A percentile compares a stretch with the other conserved stretches of the same genome.
Conservation (phyloP, 1,140 invertebrate genomes). For the Metopolophium dirhodum region DNA sequence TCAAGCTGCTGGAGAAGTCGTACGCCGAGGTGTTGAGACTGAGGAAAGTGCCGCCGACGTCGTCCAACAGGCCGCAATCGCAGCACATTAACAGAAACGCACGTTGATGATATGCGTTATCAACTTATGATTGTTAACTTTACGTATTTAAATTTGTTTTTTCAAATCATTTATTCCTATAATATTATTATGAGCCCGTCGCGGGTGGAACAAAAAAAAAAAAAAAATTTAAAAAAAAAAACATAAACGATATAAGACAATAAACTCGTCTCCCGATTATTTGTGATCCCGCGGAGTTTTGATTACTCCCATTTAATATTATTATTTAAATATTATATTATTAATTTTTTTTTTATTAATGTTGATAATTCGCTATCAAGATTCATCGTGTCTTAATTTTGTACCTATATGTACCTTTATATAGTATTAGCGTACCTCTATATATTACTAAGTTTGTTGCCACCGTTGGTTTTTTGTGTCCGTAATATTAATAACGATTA, state of each 20-base stretch:
- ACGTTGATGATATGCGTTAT: neutral
- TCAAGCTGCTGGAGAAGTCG: constrained; percentile 79
- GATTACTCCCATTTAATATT: neutral
- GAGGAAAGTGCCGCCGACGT: constrained; percentile 27
- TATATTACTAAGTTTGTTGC: neutral
- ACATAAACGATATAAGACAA: neutral
- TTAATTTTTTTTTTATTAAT: neutral
- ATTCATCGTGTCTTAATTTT: neutral
- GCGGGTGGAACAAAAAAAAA: neutral
- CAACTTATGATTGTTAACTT: neutral
- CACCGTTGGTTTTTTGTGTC: neutral
- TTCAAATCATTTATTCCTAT: constrained; percentile 45
- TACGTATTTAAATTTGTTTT: constrained; percentile 26
- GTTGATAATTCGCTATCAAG: constrained; percentile 38
- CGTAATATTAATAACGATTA: neutral
- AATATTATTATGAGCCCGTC: constrained; percentile 9
- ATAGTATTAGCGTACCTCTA: neutral
- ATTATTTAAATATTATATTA: neutral
- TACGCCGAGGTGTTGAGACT: constrained; percentile 79
- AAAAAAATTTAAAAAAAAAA: constrained; percentile 12
- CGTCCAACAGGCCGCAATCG: constrained; percentile 23
- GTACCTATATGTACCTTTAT: neutral
- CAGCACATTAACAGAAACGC: neutral
- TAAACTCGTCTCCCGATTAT: neutral
- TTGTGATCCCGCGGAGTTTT: neutral